These are phyloP conservation scores for Drosophila diplacantha DNA, from an alignment of 2,888 invertebrate species.

Conservation along the genomic window DNA sequence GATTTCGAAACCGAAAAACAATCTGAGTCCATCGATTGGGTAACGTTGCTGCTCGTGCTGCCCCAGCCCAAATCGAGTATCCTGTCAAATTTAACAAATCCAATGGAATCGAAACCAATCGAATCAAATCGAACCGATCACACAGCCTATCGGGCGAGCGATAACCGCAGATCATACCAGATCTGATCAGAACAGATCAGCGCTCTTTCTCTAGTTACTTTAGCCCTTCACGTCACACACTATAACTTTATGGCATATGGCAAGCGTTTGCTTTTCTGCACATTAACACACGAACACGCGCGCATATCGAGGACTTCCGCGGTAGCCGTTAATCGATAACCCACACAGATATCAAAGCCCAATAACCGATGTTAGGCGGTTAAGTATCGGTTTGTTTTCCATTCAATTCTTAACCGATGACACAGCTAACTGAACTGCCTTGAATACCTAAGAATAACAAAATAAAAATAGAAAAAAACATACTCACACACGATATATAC, in stretches of 20 bases:
- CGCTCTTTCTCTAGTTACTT: slow-evolving; percentile 14
- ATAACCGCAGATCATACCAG: slow-evolving; percentile 28
- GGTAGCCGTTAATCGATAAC: slow-evolving; percentile 13
- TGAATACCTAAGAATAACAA: slow-evolving; percentile 8
- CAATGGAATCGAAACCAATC: slow-evolving; percentile 12
- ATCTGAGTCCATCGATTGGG: slow-evolving; percentile 20
- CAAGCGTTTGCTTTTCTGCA: slow-evolving; percentile 60
- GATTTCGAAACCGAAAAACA: slow-evolving; percentile 5
- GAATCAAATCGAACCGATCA: slow-evolving; percentile 12
- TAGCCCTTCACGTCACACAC: slow-evolving; percentile 19
- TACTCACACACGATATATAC: slow-evolving; percentile 22
- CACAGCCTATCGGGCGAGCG: slow-evolving; percentile 32
- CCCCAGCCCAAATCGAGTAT: too few relatives aligned
- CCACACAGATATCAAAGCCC: slow-evolving; percentile 1
- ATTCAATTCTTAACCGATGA: slow-evolving; percentile 4
- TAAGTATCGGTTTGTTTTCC: slow-evolving; percentile 5
- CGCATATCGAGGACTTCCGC: slow-evolving; percentile 4
- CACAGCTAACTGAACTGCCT: slow-evolving; percentile 31
- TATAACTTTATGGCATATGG: slow-evolving; percentile 27
- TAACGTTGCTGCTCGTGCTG: background rate
- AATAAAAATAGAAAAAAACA: background rate
- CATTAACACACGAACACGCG: slow-evolving; percentile 37
- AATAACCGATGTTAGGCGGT: slow-evolving; percentile 3
- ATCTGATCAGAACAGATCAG: slow-evolving; percentile 2
- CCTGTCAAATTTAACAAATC: background rate